These are phyloP conservation scores for Cardinalis cardinalis DNA, from an alignment of 2,113 vertebrate species.

Conservation along the genomic window DNA sequence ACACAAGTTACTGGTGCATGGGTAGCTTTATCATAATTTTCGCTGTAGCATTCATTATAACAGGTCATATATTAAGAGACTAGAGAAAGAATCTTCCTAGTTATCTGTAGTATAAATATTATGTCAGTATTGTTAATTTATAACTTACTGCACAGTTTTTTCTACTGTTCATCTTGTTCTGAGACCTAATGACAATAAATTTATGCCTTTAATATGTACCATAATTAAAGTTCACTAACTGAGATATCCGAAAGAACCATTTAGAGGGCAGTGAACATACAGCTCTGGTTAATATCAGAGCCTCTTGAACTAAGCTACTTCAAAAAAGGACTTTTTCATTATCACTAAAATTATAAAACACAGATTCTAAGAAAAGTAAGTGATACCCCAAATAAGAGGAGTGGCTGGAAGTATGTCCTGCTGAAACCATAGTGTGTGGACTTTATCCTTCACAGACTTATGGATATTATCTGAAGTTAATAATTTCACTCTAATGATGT, in stretches of 20 bases:
- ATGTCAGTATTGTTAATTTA: neutral
- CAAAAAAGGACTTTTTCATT: neutral
- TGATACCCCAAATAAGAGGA: neutral
- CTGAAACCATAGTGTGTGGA: neutral
- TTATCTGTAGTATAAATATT: neutral
- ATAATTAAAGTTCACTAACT: neutral
- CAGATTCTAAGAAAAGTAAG: neutral
- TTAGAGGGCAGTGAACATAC: neutral
- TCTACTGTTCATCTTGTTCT: neutral
- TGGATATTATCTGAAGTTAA: neutral
- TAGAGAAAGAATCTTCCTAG: neutral
- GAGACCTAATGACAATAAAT: neutral
- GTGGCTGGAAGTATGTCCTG: neutral
- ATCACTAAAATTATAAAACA: neutral
- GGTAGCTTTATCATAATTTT: neutral
- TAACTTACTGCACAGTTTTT: neutral
- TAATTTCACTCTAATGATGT: neutral
- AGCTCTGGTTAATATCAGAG: neutral
- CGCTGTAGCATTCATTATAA: neutral
- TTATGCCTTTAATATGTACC: neutral
- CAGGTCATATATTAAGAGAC: neutral
- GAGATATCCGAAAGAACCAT: neutral
- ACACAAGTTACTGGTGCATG: neutral
- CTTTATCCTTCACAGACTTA: neutral
- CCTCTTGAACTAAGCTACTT: neutral